Percentiles rank a stretch among this genome's conserved stretches.
These are phyloP conservation scores for Drosophila eugracilis DNA, from an alignment of 1,140 invertebrate species.

Conservation along the genomic window DNA sequence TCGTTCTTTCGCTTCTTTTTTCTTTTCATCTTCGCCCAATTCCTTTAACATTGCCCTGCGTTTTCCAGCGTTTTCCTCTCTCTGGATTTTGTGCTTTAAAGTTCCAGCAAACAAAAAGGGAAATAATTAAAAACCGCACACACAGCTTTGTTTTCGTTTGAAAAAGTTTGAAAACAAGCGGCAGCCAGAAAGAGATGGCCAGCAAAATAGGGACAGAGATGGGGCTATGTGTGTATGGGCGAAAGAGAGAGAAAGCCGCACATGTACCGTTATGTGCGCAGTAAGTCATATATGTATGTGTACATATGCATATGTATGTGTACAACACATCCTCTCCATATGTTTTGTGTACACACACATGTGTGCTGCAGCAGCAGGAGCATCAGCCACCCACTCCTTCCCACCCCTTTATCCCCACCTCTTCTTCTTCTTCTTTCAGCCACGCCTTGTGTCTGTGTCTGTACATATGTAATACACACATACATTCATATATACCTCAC, in stretches of 20 bases:
- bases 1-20: neutral
- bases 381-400: constrained; percentile 3
- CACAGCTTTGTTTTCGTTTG: constrained; percentile 38
- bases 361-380: constrained; percentile 11
- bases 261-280: constrained; percentile 61
- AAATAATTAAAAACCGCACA: constrained; percentile 68
- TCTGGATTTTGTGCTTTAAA: constrained; percentile 38
- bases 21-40: too few species aligned
- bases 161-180: constrained; percentile 38
- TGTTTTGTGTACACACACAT: constrained; percentile 8
- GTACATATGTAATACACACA: constrained; percentile 13
- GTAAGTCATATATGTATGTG: constrained; percentile 19
- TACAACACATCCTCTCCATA: constrained; percentile 14
- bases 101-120: constrained; percentile 43
- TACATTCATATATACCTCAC: constrained; percentile 4
- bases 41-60: too few species aligned
- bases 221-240: neutral
- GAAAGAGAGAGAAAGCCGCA: constrained; percentile 7
- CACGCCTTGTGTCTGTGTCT: constrained; percentile 53
- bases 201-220: neutral
- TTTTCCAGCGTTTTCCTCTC: neutral
- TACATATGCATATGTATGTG: neutral
- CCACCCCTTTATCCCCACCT: neutral
- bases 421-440: constrained; percentile 17
- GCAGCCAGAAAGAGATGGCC: constrained; percentile 30